Evolutionary conservation across 2,113 vertebrate species (phyloP), one percentile per base, ranked within the genome.

Genomic region (Hucho hucho): DNA sequence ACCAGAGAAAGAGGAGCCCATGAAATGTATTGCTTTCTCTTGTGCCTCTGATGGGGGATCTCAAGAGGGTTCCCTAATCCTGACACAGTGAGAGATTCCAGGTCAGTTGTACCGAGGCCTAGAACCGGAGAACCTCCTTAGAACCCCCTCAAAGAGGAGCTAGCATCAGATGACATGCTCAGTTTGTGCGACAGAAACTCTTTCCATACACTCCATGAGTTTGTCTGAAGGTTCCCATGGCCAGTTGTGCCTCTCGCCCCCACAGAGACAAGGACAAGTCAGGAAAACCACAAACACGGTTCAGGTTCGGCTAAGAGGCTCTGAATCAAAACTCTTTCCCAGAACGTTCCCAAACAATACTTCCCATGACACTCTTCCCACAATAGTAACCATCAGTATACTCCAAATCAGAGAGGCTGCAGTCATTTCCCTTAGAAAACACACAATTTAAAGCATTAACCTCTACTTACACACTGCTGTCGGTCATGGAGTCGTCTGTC

Each of bases 401-500:
- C 9, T 43, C 37, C 9, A 43, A 12, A 43, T 2, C 37, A 43
- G 37, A 43, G 37, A 43, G 37, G 9, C 37, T 43, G 0, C 37
- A 43, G 37, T 12, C 7, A 11, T 43, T 11, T 43, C 73, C 49
- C 37, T 83, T 79, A 28, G n/a, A 6, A n/a, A 28, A 22, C 68
- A 13, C 29, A 32, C 67, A 20, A 22, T 76, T 79, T 74, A 80
- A 79, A 83, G 1, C 4, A 14, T 53, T 16, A 53, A 25, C 26
- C 77, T 81, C 12, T 77, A 97, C 97, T 97, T 87, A 99, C 97
- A 97, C 95, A 0, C 97, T 99, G 72, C 97, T 98, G 92, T 98
- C 97, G 0, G 97, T 99, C 95, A 99, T 94, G 86, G 97, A 97
- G 80, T 99, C 97, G 0, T 99, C 97, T 0, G 97, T 98, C 85